Evolutionary conservation across 2,113 vertebrate genomes (phyloP).

Genomic region (Phyllostomus hastatus): DNA sequence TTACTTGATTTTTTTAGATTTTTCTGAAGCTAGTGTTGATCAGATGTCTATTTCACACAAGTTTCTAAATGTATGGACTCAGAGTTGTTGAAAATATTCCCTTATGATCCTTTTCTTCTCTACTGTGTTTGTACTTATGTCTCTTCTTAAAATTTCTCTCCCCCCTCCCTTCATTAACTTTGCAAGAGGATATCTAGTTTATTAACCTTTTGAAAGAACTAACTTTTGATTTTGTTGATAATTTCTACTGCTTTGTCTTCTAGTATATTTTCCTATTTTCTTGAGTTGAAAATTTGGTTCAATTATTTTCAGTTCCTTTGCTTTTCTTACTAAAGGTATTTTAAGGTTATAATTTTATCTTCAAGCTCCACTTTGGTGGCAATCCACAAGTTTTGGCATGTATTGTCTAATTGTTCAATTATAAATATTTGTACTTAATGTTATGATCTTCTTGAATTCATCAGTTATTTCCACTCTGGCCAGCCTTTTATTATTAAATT

Average conservation of each 20-base stretch:
- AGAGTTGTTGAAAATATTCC: not conserved
- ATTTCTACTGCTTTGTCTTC: not conserved
- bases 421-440: not conserved
- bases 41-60: not conserved
- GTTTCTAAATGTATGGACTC: not conserved
- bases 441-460: not conserved
- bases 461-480: not conserved
- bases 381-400: not conserved
- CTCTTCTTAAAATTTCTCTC: not conserved
- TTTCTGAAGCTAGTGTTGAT: not conserved
- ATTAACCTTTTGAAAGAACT: not conserved
- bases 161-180: not conserved
- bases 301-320: not conserved
- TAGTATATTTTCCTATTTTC: not conserved
- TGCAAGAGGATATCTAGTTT: not conserved
- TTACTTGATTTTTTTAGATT: not conserved
- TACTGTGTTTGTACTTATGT: not conserved
- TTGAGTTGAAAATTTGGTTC: not conserved
- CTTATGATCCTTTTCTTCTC: not conserved
- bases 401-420: not conserved
- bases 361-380: not conserved
- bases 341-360: not conserved
- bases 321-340: not conserved
- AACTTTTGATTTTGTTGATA: not conserved
- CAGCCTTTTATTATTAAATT: constrained; percentile 33